phyloP scores from a whole-genome alignment of 2,797 vertebrate genomes.

The Lates japonicus region DNA sequence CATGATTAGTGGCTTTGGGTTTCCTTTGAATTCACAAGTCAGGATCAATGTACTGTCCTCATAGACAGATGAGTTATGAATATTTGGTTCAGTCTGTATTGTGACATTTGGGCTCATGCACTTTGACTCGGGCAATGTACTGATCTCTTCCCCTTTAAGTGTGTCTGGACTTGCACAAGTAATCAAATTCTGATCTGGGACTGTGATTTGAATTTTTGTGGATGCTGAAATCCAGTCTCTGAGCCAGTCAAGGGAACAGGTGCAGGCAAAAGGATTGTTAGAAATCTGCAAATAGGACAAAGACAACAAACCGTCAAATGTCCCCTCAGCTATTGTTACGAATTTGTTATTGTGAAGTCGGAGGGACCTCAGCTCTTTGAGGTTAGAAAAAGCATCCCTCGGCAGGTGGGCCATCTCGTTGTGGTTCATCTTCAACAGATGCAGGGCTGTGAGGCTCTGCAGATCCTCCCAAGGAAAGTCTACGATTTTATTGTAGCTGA shows the following conservation, averaged over 20 bases:
- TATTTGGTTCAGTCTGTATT: conserved; percentile 81
- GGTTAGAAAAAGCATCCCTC: conserved; percentile 87
- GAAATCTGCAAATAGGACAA: conserved; percentile 93
- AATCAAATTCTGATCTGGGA: conserved; percentile 88
- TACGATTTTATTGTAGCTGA: conserved; percentile 93
- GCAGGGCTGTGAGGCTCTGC: conserved; percentile 89
- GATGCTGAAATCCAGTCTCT: conserved; percentile 90
- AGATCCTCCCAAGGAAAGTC: conserved; percentile 97
- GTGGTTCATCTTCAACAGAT: conserved; percentile 96
- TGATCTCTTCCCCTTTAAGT: conserved; percentile 86
- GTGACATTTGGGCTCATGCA: conserved; percentile 86
- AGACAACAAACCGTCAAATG: conserved; percentile 90
- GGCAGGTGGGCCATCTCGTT: conserved; percentile 92
- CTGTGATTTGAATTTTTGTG: conserved; percentile 75
- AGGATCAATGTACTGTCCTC: conserved; percentile 86
- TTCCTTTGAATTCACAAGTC: conserved; percentile 89
- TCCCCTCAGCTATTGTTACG: conserved; percentile 87
- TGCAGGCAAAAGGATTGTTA: conserved; percentile 93
- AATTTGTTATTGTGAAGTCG: conserved; percentile 95
- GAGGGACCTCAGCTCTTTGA: conserved; percentile 91
- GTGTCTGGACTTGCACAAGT: conserved; percentile 87
- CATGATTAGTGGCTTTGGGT: conserved; percentile 87
- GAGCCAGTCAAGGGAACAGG: conserved; percentile 92
- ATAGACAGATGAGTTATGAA: conserved; percentile 77
- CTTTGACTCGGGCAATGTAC: conserved; percentile 82